phyloP scores from a whole-genome alignment of 2,113 vertebrate genomes.

The Zosterops japonicus region DNA sequence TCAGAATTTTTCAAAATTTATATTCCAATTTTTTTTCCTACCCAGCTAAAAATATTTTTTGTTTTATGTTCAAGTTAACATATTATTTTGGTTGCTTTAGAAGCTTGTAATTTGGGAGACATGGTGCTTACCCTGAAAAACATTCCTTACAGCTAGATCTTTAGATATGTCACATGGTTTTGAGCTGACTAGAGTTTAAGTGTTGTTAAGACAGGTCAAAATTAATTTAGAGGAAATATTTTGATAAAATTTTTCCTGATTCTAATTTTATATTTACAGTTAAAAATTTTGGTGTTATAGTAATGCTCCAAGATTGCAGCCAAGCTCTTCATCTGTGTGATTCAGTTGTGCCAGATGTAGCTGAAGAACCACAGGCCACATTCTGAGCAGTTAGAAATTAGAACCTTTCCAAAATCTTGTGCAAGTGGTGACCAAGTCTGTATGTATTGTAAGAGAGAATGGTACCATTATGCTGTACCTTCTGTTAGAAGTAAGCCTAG shows the following conservation, averaged over 20 bases:
- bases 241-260: neutral
- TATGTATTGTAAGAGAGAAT: neutral
- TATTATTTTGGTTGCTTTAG: neutral
- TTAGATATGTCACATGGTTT: neutral
- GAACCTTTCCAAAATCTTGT: neutral
- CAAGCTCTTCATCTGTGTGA: neutral
- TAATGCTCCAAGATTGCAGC: neutral
- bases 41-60: neutral
- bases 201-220: neutral
- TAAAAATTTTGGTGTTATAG: neutral
- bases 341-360: neutral
- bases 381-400: neutral
- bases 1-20: neutral
- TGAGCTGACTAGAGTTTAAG: neutral
- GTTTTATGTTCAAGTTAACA: neutral
- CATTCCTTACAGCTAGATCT: neutral
- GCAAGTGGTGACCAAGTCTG: neutral
- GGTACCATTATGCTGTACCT: neutral
- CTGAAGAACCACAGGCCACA: neutral
- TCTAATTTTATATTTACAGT: neutral
- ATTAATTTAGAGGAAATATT: neutral
- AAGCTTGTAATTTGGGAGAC: neutral
- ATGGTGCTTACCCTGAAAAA: neutral
- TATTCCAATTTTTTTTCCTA: neutral
- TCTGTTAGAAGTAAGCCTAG: neutral